Evolutionary conservation across 2,113 vertebrate species (phyloP).

Genomic region (Excalfactoria chinensis): DNA sequence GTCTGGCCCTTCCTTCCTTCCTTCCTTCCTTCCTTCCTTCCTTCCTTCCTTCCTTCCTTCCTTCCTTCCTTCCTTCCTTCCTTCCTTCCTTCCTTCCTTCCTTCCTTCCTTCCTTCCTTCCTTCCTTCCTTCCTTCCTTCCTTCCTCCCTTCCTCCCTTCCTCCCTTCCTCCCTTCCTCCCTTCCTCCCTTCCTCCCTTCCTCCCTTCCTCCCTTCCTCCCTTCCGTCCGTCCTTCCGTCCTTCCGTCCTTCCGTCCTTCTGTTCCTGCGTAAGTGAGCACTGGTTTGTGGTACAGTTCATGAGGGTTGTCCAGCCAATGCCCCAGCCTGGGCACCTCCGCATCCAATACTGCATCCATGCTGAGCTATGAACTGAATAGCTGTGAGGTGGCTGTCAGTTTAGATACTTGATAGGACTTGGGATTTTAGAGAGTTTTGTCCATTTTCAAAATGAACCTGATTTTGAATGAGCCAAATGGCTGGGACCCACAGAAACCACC

Average conservation of each 20-base stretch:
- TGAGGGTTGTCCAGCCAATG: background rate
- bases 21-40: no score
- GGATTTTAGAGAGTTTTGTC: background rate
- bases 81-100: no score
- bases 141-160: no score
- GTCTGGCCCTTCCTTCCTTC: background rate
- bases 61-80: background rate
- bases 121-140: no score
- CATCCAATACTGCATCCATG: accelerated
- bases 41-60: no score
- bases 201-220: no score
- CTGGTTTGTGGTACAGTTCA: background rate
- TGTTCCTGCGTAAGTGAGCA: background rate
- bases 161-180: no score
- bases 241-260: background rate
- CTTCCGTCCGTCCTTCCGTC: no score
- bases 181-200: no score
- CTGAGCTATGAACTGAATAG: background rate
- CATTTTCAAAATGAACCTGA: background rate
- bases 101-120: background rate
- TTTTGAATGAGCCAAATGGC: background rate
- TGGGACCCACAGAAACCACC: background rate
- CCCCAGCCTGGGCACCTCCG: accelerated
- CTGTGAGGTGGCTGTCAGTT: background rate
- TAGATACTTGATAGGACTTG: background rate